Base-by-base conservation (phyloP, 2,888 invertebrate species). In the Scotopteryx bipunctaria region DNA sequence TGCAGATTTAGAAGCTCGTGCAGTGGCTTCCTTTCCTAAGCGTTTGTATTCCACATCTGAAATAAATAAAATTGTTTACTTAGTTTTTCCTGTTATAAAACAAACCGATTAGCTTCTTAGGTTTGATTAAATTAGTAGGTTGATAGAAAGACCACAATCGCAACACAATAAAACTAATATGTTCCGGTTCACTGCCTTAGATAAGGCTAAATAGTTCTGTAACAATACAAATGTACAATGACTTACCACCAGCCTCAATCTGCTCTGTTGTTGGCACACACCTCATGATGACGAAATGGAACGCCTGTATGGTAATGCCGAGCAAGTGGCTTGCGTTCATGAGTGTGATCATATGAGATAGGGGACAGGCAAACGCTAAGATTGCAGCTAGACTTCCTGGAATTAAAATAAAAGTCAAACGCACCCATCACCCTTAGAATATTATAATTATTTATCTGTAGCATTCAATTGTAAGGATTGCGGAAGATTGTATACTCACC, bases 301-400 rank as follows among this genome's bases (percentile, higher is more conserved):
- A 81, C 4, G 91, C 86, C 61, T 91, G 88, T 35, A 91, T 82
- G 2, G 83, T 75, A 59, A 91, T 89, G 3, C 90, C 86, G 29
- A 91, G 73, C 55, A 93, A 78, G 57, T 91, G 91, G 46, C 93
- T 91, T 0, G 91, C 91, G 63, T 92, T 92, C 78, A 93, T 86
- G 25, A 93, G 72, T 19, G 92, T 92, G 53, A 93, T 92, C 80
- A 93, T 87, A 64, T 93, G 92, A 3, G 92, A 89, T 45, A 93
- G 73, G 1, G 93, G 93, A 66, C 93, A 93, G 13, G 93, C 92
- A 61, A 93, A 93, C 3, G 93, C 93, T 44, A 93, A 74, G 42
- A 93, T 92, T 25, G 93, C 93, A 32, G 93, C 91, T 49, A 93
- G 72, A 71, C 92, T 92, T 50, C 93, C 93, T 92, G 80, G 49